phyloP scores from a whole-genome alignment of 1,140 invertebrate genomes.

The Neelides sp. region DNA sequence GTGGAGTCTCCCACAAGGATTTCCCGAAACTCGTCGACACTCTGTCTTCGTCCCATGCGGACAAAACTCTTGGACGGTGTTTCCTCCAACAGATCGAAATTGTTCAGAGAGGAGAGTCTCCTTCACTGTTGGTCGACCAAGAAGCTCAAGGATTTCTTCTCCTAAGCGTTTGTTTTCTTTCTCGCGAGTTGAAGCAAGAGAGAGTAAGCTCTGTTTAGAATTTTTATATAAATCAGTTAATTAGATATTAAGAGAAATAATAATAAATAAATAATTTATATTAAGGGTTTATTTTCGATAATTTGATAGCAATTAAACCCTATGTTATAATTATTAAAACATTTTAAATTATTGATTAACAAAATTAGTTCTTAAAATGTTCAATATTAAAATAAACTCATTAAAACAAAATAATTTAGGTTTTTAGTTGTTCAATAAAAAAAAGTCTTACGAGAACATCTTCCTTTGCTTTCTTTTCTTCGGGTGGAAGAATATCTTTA shows the following conservation, averaged over 20 bases:
- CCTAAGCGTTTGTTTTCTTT: constrained; percentile 90
- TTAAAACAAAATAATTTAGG: no score
- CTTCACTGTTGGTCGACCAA: constrained; percentile 91
- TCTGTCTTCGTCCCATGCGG: constrained; percentile 84
- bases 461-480: constrained; percentile 12
- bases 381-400: no score
- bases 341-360: no score
- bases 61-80: constrained; percentile 66
- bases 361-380: no score
- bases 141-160: constrained; percentile 85
- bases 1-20: constrained; percentile 76
- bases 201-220: constrained; percentile 67
- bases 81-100: constrained; percentile 84
- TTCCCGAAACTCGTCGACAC: constrained; percentile 54
- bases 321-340: no score
- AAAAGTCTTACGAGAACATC: no score
- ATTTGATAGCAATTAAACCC: no score
- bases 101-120: constrained; percentile 84
- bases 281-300: no score
- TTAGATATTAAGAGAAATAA: constrained; percentile 37
- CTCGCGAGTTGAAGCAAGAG: constrained; percentile 84
- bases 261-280: no score
- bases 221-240: constrained; percentile 30
- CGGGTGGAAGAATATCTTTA: neutral
- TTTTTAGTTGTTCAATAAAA: no score